These are phyloP conservation scores for Lycodopsis pacificus DNA, from an alignment of 2,797 vertebrate genomes.

Conservation along the genomic window DNA sequence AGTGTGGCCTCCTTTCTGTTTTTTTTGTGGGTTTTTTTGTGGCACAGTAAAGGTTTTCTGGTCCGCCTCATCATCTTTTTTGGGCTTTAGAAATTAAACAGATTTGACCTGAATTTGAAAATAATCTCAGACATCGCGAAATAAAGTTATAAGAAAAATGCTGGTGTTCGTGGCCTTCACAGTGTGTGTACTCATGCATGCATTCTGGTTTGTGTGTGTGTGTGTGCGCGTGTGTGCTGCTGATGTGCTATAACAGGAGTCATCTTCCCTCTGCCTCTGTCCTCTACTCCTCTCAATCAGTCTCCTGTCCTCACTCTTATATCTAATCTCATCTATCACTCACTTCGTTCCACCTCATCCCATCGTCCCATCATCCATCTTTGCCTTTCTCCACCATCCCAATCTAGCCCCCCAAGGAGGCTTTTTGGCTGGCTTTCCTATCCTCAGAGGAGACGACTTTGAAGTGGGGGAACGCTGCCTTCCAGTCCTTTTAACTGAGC, in stretches of 20 bases:
- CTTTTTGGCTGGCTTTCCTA: slow-evolving; percentile 49
- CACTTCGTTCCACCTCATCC: slow-evolving; percentile 48
- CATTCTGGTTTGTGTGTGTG: slow-evolving; percentile 11
- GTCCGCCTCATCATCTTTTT: not conserved
- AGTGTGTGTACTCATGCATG: slow-evolving; percentile 6
- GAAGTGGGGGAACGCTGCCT: slow-evolving; percentile 74
- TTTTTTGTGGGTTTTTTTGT: not conserved
- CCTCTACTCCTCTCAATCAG: slow-evolving; percentile 21
- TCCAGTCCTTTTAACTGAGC: slow-evolving; percentile 75
- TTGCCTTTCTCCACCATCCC: slow-evolving; percentile 31
- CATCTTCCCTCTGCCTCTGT: slow-evolving; percentile 31
- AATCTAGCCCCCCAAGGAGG: slow-evolving; percentile 50
- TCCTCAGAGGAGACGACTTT: slow-evolving; percentile 76
- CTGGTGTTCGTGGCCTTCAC: not conserved
- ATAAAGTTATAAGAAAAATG: not conserved
- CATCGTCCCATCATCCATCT: slow-evolving; percentile 44
- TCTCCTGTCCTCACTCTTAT: slow-evolving; percentile 46
- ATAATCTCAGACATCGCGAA: not conserved
- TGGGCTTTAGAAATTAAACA: not conserved
- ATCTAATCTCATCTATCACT: slow-evolving; percentile 68
- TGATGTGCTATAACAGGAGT: slow-evolving; percentile 15
- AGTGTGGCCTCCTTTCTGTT: not conserved
- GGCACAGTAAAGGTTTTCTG: not conserved
- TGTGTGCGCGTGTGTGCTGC: slow-evolving; percentile 5
- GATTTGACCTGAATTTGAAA: not conserved